A percentile compares a stretch with the other conserved stretches of the same genome.
Conservation (phyloP, 2,888 invertebrate genomes). For the Hydroisotoma schaefferi region DNA sequence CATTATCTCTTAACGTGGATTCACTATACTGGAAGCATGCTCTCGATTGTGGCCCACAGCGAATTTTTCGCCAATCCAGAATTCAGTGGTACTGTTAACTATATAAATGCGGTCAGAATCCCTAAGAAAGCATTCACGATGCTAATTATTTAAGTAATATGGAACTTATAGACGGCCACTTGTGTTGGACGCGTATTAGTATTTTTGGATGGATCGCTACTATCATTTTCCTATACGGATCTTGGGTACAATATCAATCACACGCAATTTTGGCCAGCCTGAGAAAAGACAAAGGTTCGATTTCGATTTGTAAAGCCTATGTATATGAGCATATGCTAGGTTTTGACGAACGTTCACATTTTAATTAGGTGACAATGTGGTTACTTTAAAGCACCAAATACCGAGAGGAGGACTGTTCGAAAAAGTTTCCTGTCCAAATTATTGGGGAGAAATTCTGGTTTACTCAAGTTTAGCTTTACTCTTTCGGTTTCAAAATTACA, state of each 20-base stretch:
- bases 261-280: constrained; percentile 74
- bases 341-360: too few relatives aligned
- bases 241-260: constrained; percentile 69
- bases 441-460: constrained; percentile 71
- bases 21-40: constrained; percentile 61
- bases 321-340: too few relatives aligned
- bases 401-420: constrained; percentile 76
- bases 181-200: not conserved
- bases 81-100: too few relatives aligned
- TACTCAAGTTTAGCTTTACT: constrained; percentile 65
- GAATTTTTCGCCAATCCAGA: not conserved
- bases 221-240: constrained; percentile 66
- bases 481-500: constrained; percentile 62
- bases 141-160: too few relatives aligned
- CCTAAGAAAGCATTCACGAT: too few relatives aligned
- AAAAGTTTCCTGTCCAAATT: constrained; percentile 76
- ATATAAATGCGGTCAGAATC: too few relatives aligned
- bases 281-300: constrained; percentile 66
- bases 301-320: too few relatives aligned
- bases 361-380: not conserved
- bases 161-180: not conserved
- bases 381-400: constrained; percentile 66
- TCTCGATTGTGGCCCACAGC: not conserved
- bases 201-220: constrained; percentile 53
- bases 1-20: constrained; percentile 73